A percentile compares a stretch with the other conserved stretches of the same genome.
phyloP scores from a whole-genome alignment of 2,797 vertebrate genomes.

The Trachurus trachurus region DNA sequence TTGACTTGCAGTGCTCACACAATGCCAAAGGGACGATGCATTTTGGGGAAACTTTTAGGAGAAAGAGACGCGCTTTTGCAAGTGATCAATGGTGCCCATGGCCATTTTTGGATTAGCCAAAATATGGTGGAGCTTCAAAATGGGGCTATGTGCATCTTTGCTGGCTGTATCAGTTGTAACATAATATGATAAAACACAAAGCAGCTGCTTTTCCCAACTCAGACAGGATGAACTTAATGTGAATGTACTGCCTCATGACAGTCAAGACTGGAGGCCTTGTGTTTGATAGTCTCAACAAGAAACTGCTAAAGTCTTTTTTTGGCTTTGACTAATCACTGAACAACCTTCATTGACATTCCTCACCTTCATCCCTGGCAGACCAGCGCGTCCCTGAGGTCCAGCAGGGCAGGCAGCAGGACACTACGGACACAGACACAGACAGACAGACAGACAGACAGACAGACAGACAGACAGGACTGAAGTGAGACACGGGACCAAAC shows the following conservation, averaged over 20 bases:
- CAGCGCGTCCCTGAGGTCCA: conserved; percentile 83
- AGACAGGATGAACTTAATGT: background rate
- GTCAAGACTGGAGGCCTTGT: background rate
- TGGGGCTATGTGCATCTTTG: no score
- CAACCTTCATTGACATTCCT: conserved; percentile 34
- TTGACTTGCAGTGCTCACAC: no score
- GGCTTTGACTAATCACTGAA: conserved; percentile 17
- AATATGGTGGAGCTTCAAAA: no score
- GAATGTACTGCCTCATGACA: background rate
- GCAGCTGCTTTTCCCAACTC: background rate
- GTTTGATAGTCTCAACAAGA: background rate
- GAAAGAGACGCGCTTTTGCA: no score
- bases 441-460: no score
- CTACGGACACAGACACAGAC: conserved; percentile 62
- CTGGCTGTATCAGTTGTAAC: no score
- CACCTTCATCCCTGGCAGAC: conserved; percentile 87
- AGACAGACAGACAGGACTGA: conserved; percentile 1
- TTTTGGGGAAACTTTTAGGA: no score
- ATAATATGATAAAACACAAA: no score
- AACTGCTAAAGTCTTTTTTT: background rate
- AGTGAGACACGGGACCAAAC: conserved; percentile 18
- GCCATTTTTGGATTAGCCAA: no score
- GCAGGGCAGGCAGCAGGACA: conserved; percentile 86
- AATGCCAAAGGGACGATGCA: no score
- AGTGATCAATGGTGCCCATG: no score